Conservation (phyloP, 2,113 vertebrate genomes). For the Otocyon megalotis region DNA sequence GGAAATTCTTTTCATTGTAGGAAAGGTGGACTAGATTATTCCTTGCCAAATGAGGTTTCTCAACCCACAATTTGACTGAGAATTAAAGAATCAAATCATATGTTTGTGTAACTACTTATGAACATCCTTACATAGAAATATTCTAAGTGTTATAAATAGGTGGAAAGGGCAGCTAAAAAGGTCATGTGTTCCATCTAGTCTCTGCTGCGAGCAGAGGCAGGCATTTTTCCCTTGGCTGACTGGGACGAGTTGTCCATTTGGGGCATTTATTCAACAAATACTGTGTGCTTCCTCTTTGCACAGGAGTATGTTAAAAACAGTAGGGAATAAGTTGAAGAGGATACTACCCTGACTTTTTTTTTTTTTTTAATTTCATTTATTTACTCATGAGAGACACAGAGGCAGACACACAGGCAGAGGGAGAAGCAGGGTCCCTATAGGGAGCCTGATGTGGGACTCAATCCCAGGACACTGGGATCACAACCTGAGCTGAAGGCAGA, state of each 20-base stretch:
- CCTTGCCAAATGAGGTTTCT: conserved; percentile 51
- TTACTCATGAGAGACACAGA: too few relatives aligned
- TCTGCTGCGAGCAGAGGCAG: background rate
- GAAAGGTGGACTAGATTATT: conserved; percentile 26
- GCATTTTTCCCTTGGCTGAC: background rate
- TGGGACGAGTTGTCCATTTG: background rate
- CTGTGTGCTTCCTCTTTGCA: background rate
- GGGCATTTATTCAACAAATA: background rate
- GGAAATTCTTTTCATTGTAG: conserved; percentile 35
- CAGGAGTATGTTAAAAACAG: background rate
- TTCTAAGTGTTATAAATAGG: conserved; percentile 53
- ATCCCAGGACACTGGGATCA: too few relatives aligned
- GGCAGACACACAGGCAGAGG: too few relatives aligned
- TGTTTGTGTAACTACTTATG: conserved; percentile 50
- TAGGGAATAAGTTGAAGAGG: background rate
- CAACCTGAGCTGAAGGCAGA: too few relatives aligned
- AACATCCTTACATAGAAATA: conserved; percentile 18
- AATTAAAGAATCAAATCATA: conserved; percentile 58
- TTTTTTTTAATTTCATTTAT: too few relatives aligned
- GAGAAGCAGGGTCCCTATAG: too few relatives aligned
- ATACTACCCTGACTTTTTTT: background rate
- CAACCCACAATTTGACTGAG: conserved; percentile 48
- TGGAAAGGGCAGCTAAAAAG: conserved; percentile 29
- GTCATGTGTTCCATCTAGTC: background rate
- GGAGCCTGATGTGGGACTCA: too few relatives aligned